phyloP scores from a whole-genome alignment of 1,140 invertebrate genomes.

The Ostrea denselamellosa region DNA sequence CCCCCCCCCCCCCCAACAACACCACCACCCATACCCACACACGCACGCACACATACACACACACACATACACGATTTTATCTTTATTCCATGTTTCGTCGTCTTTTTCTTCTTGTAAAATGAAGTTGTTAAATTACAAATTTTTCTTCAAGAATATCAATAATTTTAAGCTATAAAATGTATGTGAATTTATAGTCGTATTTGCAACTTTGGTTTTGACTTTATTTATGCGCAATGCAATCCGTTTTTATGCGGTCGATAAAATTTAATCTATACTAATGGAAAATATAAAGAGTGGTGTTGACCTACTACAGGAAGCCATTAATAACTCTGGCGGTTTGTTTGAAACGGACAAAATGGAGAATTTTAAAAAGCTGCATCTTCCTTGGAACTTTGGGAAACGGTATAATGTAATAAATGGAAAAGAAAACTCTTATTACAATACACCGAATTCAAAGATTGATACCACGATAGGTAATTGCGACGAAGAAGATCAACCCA shows the following conservation, averaged over 20 bases:
- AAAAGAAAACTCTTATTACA: constrained; percentile 65
- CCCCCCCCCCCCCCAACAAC: no score
- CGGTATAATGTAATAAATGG: constrained; percentile 61
- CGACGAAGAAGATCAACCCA: constrained; percentile 30
- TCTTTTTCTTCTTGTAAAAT: no score
- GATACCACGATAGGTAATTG: background rate
- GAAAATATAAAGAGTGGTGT: background rate
- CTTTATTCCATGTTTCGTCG: no score
- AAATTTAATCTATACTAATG: background rate
- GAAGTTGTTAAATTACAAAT: no score
- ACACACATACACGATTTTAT: no score
- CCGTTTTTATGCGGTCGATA: background rate
- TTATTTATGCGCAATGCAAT: no score
- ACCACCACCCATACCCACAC: no score
- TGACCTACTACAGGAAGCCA: constrained; percentile 17
- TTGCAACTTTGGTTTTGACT: no score
- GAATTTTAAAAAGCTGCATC: constrained; percentile 60
- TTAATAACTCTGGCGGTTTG: constrained; percentile 43
- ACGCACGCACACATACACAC: no score
- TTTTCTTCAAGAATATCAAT: no score
- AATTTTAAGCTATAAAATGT: no score
- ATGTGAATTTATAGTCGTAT: no score
- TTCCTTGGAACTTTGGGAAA: constrained; percentile 60
- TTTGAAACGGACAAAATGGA: constrained; percentile 51
- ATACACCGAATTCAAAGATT: constrained; percentile 58